phyloP scores from a whole-genome alignment of 2,797 vertebrate species.

The Hoplostethus atlanticus region DNA sequence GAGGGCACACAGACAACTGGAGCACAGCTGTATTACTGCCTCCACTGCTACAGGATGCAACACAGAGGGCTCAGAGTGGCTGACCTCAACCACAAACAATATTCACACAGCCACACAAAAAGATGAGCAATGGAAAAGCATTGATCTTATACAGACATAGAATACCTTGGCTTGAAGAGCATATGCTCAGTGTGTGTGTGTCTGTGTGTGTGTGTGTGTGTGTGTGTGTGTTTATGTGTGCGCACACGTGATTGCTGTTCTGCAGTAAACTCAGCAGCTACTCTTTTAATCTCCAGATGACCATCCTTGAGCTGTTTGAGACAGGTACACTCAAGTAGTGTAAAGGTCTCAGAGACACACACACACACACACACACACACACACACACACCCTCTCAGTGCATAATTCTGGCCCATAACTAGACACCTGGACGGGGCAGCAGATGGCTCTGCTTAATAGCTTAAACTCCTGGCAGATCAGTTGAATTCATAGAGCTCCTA shows the following conservation, averaged over 20 bases:
- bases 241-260: neutral
- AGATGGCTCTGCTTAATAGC: conserved; percentile 68
- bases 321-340: conserved; percentile 14
- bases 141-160: conserved; percentile 29
- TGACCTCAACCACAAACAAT: conserved; percentile 42
- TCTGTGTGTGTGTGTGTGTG: conserved; percentile 10
- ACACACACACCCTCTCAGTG: conserved; percentile 5
- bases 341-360: conserved; percentile 7
- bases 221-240: conserved; percentile 4
- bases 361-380: conserved; percentile 10
- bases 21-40: neutral
- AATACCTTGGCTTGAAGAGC: conserved; percentile 18
- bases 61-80: conserved; percentile 38
- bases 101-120: conserved; percentile 52
- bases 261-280: neutral
- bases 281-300: conserved; percentile 6
- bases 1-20: conserved; percentile 37
- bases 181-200: conserved; percentile 12
- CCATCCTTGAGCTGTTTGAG: conserved; percentile 17
- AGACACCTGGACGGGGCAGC: conserved; percentile 63
- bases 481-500: conserved; percentile 51
- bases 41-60: conserved; percentile 9
- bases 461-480: conserved; percentile 60
- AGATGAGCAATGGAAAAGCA: conserved; percentile 38
- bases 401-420: conserved; percentile 50